Base-by-base conservation (phyloP, 2,888 invertebrate species). In the Scaptomyza cyrtandrae region DNA sequence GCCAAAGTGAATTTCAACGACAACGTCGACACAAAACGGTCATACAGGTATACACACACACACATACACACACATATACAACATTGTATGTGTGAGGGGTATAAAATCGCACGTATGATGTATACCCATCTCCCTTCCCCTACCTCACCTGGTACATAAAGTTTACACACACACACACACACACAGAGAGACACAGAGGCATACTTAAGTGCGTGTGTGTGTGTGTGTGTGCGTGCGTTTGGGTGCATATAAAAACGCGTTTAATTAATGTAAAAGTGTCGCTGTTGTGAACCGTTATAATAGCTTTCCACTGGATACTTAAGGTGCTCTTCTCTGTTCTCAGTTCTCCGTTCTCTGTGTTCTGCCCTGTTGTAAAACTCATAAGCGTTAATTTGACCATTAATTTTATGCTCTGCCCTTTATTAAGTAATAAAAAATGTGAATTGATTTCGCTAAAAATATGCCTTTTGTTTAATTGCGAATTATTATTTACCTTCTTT, bases 241-340 rank as follows among this genome's bases (percentile, higher is more conserved):
- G 63, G 61, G 48, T 75, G 84, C 83, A 71, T 74, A 86, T 73
- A 86, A 86, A 88, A 86, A 80, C 75, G 84, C 80, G 88, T 88
- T 84, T 84, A 84, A 88, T 88, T 84, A 88, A 80, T 88, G 78
- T 77, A 68, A 84, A 88, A 88, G 86, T 84, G 82, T 80, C 75
- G 77, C 72, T 46, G 71, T 50, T 66, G 64, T 56, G 63, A 52
- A 61, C 52, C 65, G 33, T 49, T 71, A 24, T 67, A 62, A 70
- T 57, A 71, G 43, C 80, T 56, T 55, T n/a, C n/a, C 66, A 66
- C 48, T 61, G 65, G 65, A 64, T 62, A 76, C 72, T 65, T 55
- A 49, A 55, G 48, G 29, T 19, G 19, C 19, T 19, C 19, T 1
- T 1, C 19, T 3, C 24, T 55, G 55, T 52, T 52, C n/a, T n/a